phyloP scores from a whole-genome alignment of 2,113 vertebrate species.

The Poeciliopsis retropinna region DNA sequence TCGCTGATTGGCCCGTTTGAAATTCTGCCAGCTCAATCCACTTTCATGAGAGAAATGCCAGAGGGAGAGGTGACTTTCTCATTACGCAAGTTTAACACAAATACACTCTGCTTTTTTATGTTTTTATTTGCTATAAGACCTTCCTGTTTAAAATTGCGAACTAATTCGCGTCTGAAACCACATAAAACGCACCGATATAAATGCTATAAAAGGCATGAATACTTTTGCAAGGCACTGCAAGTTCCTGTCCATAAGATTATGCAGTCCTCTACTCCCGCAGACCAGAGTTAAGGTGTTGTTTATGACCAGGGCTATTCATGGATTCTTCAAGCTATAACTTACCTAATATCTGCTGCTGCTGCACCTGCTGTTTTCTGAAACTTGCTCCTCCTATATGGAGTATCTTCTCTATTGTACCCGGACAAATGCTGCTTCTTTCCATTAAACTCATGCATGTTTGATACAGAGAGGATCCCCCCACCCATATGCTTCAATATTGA shows the following conservation, averaged over 20 bases:
- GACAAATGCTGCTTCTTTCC: constrained; percentile 29
- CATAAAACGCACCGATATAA: background rate
- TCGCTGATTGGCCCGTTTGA: no score
- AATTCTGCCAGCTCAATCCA: no score
- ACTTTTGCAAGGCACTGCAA: background rate
- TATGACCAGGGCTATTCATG: background rate
- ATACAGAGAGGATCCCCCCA: constrained; percentile 19
- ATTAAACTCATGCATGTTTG: constrained; percentile 69
- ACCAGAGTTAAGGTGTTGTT: background rate
- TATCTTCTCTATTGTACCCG: background rate
- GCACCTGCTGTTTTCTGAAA: constrained; percentile 24
- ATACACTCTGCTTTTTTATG: no score
- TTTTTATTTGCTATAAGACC: no score
- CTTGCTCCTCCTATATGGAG: background rate
- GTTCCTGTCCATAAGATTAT: background rate
- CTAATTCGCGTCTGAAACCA: no score
- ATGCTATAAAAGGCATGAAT: background rate
- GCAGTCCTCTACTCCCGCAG: background rate
- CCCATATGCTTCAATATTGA: constrained; percentile 27
- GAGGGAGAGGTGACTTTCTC: no score
- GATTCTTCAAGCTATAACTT: background rate
- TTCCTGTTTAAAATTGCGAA: no score
- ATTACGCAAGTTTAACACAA: no score
- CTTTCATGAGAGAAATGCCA: no score
- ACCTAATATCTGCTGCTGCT: background rate